A percentile compares a stretch with the other conserved stretches of the same genome.
phyloP scores from a whole-genome alignment of 2,797 vertebrate species.

The Sebastes kiyomatsui region DNA sequence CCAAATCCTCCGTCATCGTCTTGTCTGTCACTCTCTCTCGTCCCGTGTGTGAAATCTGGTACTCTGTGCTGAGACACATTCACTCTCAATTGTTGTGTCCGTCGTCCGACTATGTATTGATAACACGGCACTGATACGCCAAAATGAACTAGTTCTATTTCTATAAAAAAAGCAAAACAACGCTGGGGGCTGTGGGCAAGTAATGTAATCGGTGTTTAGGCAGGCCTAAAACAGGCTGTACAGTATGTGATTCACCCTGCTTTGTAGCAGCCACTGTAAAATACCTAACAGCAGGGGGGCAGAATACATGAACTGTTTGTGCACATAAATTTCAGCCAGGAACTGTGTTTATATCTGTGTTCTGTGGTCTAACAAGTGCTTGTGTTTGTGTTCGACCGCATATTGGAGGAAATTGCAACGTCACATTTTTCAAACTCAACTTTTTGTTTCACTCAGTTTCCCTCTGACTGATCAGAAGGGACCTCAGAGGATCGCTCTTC shows the following conservation, averaged over 20 bases:
- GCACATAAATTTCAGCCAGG: neutral
- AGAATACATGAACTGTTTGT: neutral
- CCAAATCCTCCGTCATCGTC: too few relatives aligned
- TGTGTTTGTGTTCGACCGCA: neutral
- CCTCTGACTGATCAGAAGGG: slow-evolving; percentile 47
- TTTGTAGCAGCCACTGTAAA: slow-evolving; percentile 27
- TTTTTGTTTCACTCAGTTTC: slow-evolving; percentile 26
- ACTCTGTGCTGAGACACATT: too few relatives aligned
- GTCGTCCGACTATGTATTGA: too few relatives aligned
- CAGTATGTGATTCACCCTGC: slow-evolving; percentile 29
- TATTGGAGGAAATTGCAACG: neutral
- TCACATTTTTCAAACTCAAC: slow-evolving; percentile 34
- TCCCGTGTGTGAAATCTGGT: too few relatives aligned
- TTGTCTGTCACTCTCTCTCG: too few relatives aligned
- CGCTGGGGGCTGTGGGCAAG: too few relatives aligned
- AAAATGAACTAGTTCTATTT: too few relatives aligned
- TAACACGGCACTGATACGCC: too few relatives aligned
- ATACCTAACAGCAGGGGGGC: slow-evolving; percentile 22
- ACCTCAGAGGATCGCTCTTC: slow-evolving; percentile 25
- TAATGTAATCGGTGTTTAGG: too few relatives aligned
- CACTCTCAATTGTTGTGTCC: too few relatives aligned
- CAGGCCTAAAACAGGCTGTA: neutral
- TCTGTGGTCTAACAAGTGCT: neutral
- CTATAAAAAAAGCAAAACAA: too few relatives aligned
- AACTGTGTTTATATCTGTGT: neutral